Evolutionary conservation across 2,113 vertebrate genomes (phyloP), one percentile per base, ranked within the genome.

Genomic region (Hemiprocne comata): DNA sequence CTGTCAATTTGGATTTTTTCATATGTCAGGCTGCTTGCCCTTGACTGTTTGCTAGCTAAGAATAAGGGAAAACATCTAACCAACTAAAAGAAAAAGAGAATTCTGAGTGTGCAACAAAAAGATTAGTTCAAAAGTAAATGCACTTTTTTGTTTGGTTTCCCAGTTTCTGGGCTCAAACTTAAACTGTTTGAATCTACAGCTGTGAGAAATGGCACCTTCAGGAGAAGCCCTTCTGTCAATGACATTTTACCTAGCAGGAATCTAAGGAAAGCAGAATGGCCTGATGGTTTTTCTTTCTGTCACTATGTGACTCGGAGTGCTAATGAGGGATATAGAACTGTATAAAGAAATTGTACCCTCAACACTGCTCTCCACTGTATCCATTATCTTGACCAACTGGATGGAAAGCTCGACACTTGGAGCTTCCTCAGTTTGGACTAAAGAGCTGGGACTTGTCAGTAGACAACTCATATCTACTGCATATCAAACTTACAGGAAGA

Each of bases 31-130:
- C 60, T 95, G 61, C 89, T 96, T 98, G 95, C 70, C 96, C 97
- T 97, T 98, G 96, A 98, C 87, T 50, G n/a, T 55, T 96, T 95
- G 82, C 95, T 90, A 87, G 55, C 82, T 50, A 94, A 96, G 92
- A 87, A 26, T 17, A 95, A 94, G 67, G 81, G 85, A 94, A 95
- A 96, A 64, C 53, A 69, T 51, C 16, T 57, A 81, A 44, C 18
- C 24, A 57, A 3, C 11, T 69, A 69, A 93, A 92, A 36, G 19
- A 70, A 83, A 28, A 73, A 58, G 40, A 76, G 7, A 85, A 78
- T 81, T 89, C 44, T n/a, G 83, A 44, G 5, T 28, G 31, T 81
- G 25, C 18, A 51, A 40, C 46, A 71, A 84, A 78, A 84, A 40
- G 3, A 38, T 12, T 14, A 64, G 16, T 57, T 94, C 38, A 62